Base-by-base conservation (phyloP, 1,140 invertebrate species). In the Aradophagus sp. region DNA sequence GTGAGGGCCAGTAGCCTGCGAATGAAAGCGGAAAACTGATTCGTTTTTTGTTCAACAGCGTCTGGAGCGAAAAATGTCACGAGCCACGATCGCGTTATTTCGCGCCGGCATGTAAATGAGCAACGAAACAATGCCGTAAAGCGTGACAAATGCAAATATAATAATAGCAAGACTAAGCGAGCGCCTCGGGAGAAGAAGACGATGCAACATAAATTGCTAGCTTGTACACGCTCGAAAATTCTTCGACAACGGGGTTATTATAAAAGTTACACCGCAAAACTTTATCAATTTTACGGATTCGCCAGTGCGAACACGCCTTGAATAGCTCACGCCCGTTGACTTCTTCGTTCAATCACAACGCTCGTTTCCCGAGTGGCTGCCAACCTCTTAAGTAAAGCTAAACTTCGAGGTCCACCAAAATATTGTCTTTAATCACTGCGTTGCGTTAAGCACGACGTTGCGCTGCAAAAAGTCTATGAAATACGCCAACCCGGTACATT, bases 211-310 rank as follows among this genome's bases (percentile, higher is more conserved):
- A 82, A 82, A 82, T 81, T 82, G 79, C 79, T 74, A 75, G 76
- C 70, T 79, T 75, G 73, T 81, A 81, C 81, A 81, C 78, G 80
- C 78, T 80, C 76, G 75, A 78, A 78, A 75, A 81, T 84, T 82
- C 79, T 81, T 80, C 72, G 74, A 67, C 55, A 39, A 71, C 67
- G 47, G 42, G 78, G 77, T 84, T 29, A 84, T 84, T 83, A 82
- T 82, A 81, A 83, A 84, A 84, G 81, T 84, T 84, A 65, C 73
- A 65, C 73, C 61, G 42, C 47, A 63, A 83, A 85, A 85, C 83
- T 84, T 84, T 85, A 85, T 85, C 80, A 85, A 85, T 84, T 85
- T 85, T 82, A 84, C 80, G 79, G 76, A 84, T 83, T 83, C 80
- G 73, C 77, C 77, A 77, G n/a, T n/a, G n/a, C 77, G 75, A 81